These are phyloP conservation scores for Acridotheres tristis DNA, from an alignment of 2,797 vertebrate genomes.

Conservation along the genomic window DNA sequence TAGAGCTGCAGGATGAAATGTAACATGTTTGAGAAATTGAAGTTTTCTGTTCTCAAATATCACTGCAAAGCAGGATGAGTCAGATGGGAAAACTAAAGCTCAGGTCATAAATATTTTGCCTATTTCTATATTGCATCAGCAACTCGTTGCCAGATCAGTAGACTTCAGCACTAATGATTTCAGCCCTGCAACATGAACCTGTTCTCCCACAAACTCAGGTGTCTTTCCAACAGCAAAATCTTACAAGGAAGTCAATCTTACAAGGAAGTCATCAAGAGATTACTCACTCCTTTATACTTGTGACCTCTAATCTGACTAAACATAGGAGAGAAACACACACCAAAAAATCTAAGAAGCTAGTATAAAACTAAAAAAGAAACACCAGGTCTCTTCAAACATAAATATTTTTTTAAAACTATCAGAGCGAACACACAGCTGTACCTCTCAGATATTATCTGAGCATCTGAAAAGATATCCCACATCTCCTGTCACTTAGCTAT, in stretches of 20 bases:
- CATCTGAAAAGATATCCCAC: not conserved
- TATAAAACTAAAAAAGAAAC: not conserved
- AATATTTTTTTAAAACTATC: not conserved
- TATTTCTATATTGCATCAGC: not conserved
- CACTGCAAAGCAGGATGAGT: slow-evolving; percentile 8
- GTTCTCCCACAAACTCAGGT: not conserved
- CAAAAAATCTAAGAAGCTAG: not conserved
- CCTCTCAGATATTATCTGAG: not conserved
- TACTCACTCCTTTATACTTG: not conserved
- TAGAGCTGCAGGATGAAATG: slow-evolving; percentile 14
- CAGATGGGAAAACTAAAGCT: not conserved
- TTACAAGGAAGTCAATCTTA: not conserved
- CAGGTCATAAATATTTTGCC: slow-evolving; percentile 20
- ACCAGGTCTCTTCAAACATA: not conserved
- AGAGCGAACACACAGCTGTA: not conserved
- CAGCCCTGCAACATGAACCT: not conserved
- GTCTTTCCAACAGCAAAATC: not conserved
- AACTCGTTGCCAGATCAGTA: not conserved
- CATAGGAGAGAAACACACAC: not conserved
- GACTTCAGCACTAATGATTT: not conserved
- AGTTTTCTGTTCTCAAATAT: not conserved
- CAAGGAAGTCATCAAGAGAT: not conserved
- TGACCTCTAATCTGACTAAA: not conserved
- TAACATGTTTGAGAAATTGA: not conserved
- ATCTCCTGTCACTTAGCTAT: not conserved